Conservation (phyloP, 2,797 vertebrate species). For the Melanogrammus aeglefinus region DNA sequence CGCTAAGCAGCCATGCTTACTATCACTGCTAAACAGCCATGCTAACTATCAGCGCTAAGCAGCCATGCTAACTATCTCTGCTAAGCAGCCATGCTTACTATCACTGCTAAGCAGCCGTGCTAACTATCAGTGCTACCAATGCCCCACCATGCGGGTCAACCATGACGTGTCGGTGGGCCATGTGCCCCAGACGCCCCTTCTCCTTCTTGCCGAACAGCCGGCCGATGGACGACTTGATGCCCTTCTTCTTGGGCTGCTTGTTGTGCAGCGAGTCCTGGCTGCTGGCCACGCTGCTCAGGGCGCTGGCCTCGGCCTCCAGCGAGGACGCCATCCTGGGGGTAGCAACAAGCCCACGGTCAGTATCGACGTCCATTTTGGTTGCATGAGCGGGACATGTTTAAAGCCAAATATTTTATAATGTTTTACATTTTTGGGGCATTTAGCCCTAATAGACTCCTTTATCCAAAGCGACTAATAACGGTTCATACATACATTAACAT, state of each 20-base stretch:
- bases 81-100: too few relatives aligned
- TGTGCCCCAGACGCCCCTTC: conserved; percentile 88
- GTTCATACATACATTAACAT: too few relatives aligned
- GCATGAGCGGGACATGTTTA: neutral
- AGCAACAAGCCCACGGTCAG: neutral
- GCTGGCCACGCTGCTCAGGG: conserved; percentile 90
- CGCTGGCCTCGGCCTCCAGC: conserved; percentile 88
- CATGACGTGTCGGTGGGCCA: conserved; percentile 88
- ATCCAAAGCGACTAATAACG: too few relatives aligned
- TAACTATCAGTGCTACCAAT: neutral
- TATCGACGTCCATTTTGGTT: neutral
- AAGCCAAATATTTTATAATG: neutral
- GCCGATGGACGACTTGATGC: conserved; percentile 99
- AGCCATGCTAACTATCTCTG: too few relatives aligned
- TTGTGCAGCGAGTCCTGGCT: conserved; percentile 93
- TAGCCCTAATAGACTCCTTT: too few relatives aligned
- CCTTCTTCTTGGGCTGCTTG: conserved; percentile 99
- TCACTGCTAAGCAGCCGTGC: too few relatives aligned
- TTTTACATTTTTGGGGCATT: too few relatives aligned
- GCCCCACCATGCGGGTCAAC: conserved; percentile 63
- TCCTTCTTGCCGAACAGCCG: conserved; percentile 98
- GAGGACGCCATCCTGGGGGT: conserved; percentile 81
- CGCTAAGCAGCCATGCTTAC: neutral
- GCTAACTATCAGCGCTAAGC: too few relatives aligned
- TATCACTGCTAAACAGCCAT: too few relatives aligned